A percentile compares a stretch with the other conserved stretches of the same genome.
phyloP scores from a whole-genome alignment of 2,888 invertebrate genomes.

The Drosophila kambysellisi region DNA sequence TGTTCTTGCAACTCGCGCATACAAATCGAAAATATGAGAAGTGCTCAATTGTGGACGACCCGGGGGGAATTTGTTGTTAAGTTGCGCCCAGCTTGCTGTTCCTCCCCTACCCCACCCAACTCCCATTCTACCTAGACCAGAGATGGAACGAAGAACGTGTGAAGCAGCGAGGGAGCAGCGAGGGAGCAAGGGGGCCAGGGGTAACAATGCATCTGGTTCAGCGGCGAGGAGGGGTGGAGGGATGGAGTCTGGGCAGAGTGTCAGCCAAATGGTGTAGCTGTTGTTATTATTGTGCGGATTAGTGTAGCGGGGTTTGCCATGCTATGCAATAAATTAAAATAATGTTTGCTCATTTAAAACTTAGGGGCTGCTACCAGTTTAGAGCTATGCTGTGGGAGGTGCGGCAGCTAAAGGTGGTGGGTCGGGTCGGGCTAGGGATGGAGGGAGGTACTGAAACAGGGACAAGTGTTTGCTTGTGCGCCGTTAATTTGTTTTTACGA shows the following conservation, averaged over 20 bases:
- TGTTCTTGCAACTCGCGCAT: not conserved
- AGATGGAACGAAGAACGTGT: conserved; percentile 22
- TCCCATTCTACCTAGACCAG: not conserved
- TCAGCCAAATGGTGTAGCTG: conserved; percentile 36
- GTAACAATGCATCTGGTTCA: conserved; percentile 27
- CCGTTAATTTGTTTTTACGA: conserved; percentile 73
- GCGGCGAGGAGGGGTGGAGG: not conserved
- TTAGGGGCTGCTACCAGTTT: conserved; percentile 43
- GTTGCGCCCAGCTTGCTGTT: conserved; percentile 23
- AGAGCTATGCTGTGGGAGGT: not conserved
- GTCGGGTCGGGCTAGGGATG: not conserved
- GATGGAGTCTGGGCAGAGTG: not conserved
- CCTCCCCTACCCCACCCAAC: not conserved
- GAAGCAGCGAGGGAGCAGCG: conserved; percentile 15
- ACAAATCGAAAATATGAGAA: conserved; percentile 54
- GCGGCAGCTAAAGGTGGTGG: not conserved
- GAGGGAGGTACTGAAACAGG: conserved; percentile 15
- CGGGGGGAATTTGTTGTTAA: conserved; percentile 42
- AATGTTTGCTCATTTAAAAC: conserved; percentile 72
- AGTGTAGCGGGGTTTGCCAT: conserved; percentile 39
- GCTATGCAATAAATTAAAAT: conserved; percentile 71
- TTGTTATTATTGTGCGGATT: conserved; percentile 47
- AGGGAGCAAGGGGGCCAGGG: conserved; percentile 15
- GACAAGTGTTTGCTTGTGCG: conserved; percentile 71
- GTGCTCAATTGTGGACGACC: conserved; percentile 27